phyloP scores from a whole-genome alignment of 1,140 invertebrate species.

The Cyclina sinensis region DNA sequence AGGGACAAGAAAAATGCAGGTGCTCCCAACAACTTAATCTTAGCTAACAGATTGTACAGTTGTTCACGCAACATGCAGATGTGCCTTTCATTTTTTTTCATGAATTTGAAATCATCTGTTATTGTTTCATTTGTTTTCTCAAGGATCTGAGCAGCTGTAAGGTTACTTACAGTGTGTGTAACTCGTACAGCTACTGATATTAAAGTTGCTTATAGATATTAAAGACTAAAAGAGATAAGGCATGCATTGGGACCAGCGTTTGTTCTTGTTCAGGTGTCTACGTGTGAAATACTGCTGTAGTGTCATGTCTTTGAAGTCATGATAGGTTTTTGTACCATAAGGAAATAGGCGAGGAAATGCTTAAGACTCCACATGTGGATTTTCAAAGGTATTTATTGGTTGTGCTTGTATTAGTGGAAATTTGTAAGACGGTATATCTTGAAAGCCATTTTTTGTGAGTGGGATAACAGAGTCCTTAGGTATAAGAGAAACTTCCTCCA shows the following conservation, averaged over 20 bases:
- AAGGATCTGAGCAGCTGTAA: not conserved
- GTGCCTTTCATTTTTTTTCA: constrained; percentile 10
- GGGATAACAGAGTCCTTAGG: not conserved
- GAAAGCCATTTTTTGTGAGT: too few relatives aligned
- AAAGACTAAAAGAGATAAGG: constrained; percentile 7
- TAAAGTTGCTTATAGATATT: not conserved
- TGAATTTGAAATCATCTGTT: constrained; percentile 4
- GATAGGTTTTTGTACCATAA: not conserved
- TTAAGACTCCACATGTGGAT: not conserved
- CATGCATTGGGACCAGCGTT: not conserved
- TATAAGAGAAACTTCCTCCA: not conserved
- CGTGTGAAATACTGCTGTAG: not conserved
- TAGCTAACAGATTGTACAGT: not conserved
- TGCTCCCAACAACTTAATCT: not conserved
- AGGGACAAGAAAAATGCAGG: constrained; percentile 24
- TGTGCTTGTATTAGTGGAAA: not conserved
- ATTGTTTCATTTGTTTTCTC: not conserved
- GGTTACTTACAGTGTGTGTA: not conserved
- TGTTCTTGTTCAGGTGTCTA: too few relatives aligned
- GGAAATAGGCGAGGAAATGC: not conserved
- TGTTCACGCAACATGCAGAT: not conserved
- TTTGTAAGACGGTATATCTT: not conserved
- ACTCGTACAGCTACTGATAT: not conserved
- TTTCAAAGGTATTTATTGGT: not conserved
- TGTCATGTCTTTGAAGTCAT: not conserved